Base-by-base conservation (phyloP, 2,797 vertebrate genomes). In the Chelon labrosus region DNA sequence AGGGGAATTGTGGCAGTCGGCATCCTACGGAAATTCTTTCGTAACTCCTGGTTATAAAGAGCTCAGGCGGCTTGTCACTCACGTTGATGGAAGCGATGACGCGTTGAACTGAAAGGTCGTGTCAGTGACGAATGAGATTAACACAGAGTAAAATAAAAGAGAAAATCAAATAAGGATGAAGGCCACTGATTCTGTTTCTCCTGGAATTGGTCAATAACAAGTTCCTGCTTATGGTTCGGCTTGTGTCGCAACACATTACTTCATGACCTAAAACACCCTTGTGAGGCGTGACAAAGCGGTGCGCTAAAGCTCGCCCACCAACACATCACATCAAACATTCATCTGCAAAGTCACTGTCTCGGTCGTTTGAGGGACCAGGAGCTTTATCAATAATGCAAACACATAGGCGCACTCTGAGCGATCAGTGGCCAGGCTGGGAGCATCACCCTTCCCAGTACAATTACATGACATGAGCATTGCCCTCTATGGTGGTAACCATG, bases 341-440 rank as follows among this genome's bases (percentile, higher is more conserved):
- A 91, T 91, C 79, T 68, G 61, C 38, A 57, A 44, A 79, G 65
- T 72, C 80, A 37, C 53, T 25, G 57, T 66, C 75, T 63, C 75
- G 46, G 77, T 77, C 65, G 56, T 78, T 37, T 10, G 51, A 63
- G 41, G 8, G 42, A 22, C 22, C 20, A 39, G 46, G 50, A 57
- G 63, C 20, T 16, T 65, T 20, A 86, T 93, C 82, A 91, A 92
- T 92, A 91, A 94, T 91, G 79, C 66, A 94, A 22, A 51, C 70
- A 50, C 25, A 22, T 1, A 22, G 22, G 22, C 22, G 37, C 2
- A 14, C 7, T 7, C 37, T 50, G 54, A 79, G 31, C 42, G 55
- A 76, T 75, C 51, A 39, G 22, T 55, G 55, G 54, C 39, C 13
- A 54, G 65, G 44, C 73, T 68, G 80, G 58, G 77, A 83, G 75